Percentiles rank a stretch among this genome's conserved stretches.
These are phyloP conservation scores for Isaurus tuberculatus DNA, from an alignment of 92 coral and sea anemone genomes.

Conservation along the genomic window DNA sequence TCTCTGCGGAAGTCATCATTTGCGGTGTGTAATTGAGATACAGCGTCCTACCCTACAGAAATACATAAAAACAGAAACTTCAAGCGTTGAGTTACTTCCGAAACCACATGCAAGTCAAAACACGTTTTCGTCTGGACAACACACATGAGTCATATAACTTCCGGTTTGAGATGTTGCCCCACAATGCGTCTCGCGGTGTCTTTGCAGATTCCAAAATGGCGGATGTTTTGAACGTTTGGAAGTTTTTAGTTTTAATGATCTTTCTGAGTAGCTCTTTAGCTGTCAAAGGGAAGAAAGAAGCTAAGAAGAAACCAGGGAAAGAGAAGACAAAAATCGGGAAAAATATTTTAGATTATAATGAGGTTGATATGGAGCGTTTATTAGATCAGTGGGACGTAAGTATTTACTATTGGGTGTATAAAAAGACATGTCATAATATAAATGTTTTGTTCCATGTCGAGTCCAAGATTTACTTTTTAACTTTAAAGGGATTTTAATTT, in stretches of 20 bases:
- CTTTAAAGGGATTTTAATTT: too few relatives aligned
- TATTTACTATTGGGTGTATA: neutral
- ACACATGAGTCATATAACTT: constrained; percentile 10
- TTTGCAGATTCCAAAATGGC: constrained; percentile 44
- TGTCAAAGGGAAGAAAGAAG: constrained; percentile 55
- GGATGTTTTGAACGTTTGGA: constrained; percentile 13
- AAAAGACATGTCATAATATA: too few relatives aligned
- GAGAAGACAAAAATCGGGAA: constrained; percentile 84
- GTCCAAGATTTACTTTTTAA: too few relatives aligned
- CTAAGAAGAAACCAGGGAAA: constrained; percentile 56
- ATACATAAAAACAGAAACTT: neutral
- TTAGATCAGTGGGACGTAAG: constrained; percentile 99
- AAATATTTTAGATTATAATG: constrained; percentile 85
- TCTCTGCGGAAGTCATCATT: neutral
- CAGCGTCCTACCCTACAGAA: neutral
- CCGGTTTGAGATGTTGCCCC: constrained; percentile 13
- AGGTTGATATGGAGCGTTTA: constrained; percentile 82
- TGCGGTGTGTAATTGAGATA: neutral
- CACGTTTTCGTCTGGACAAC: neutral
- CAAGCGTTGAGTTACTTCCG: neutral
- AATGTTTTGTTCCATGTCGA: too few relatives aligned
- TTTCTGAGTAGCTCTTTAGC: constrained; percentile 39
- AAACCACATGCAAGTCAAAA: constrained; percentile 35
- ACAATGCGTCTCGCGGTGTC: neutral
- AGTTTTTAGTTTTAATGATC: constrained; percentile 38